A percentile compares a stretch with the other conserved stretches of the same genome.
Conservation (phyloP, 2,888 invertebrate genomes). For the Oscheius onirici region DNA sequence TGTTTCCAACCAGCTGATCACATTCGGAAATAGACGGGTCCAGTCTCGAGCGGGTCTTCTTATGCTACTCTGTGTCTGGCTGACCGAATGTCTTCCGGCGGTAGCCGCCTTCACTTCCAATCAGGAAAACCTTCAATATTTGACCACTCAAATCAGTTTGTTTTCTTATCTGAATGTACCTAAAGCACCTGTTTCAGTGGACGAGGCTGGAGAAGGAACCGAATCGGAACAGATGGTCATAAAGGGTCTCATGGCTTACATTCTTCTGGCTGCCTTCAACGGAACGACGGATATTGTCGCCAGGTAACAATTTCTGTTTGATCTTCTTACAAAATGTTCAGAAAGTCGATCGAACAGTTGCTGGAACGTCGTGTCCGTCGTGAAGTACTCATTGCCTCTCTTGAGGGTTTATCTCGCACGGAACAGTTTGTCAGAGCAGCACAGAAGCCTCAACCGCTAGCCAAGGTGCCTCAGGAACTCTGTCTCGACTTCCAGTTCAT, state of each 20-base stretch:
- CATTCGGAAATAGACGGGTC: slow-evolving; percentile 61
- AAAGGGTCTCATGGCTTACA: slow-evolving; percentile 88
- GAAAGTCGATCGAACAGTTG: slow-evolving; percentile 72
- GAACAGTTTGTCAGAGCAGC: slow-evolving; percentile 89
- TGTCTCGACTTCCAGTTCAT: slow-evolving; percentile 95
- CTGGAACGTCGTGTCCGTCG: slow-evolving; percentile 88
- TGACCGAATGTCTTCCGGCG: slow-evolving; percentile 84
- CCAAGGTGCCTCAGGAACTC: slow-evolving; percentile 82
- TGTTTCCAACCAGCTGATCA: slow-evolving; percentile 75
- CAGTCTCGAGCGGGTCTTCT: slow-evolving; percentile 88
- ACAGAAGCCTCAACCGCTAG: slow-evolving; percentile 89
- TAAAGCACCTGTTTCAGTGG: slow-evolving; percentile 70
- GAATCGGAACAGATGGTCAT: slow-evolving; percentile 82
- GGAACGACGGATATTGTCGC: slow-evolving; percentile 37
- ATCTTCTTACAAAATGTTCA: slow-evolving; percentile 65
- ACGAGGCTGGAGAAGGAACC: slow-evolving; percentile 84
- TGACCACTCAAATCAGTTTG: slow-evolving; percentile 66
- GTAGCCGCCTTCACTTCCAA: slow-evolving; percentile 82
- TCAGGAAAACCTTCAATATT: slow-evolving; percentile 61
- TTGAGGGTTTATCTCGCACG: slow-evolving; percentile 84
- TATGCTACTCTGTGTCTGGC: slow-evolving; percentile 89
- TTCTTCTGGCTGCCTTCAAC: slow-evolving; percentile 84
- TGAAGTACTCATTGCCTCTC: slow-evolving; percentile 86
- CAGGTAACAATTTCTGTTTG: slow-evolving; percentile 15
- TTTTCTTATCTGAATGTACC: neutral